A percentile compares a stretch with the other conserved stretches of the same genome.
These are phyloP conservation scores for Metacarcinus magister DNA, from an alignment of 2,888 invertebrate genomes.

Conservation along the genomic window DNA sequence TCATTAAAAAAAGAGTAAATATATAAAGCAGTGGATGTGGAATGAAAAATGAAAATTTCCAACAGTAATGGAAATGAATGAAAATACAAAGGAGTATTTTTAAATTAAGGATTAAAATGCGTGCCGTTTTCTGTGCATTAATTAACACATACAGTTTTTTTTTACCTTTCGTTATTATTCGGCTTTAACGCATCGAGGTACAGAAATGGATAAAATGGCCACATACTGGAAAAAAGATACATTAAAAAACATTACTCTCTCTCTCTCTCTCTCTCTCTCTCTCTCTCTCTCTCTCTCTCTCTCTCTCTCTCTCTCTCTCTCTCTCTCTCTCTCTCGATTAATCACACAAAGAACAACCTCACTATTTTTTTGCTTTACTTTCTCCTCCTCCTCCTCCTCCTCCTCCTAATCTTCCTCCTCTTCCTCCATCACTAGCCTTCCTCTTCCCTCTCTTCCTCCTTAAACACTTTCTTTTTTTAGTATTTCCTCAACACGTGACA, in stretches of 20 bases:
- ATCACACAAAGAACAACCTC: not conserved
- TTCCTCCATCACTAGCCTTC: not conserved
- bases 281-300: not conserved
- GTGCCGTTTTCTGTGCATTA: constrained; percentile 5
- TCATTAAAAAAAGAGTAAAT: not conserved
- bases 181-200: not conserved
- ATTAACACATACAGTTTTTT: constrained; percentile 12
- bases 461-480: not conserved
- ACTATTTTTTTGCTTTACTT: not conserved
- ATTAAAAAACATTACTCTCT: not conserved
- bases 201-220: not conserved
- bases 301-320: constrained; percentile 55
- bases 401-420: not conserved
- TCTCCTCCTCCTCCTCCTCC: not conserved
- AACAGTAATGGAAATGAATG: constrained; percentile 14
- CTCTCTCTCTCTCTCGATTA: constrained; percentile 42
- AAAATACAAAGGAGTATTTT: constrained; percentile 11
- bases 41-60: not conserved
- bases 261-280: constrained; percentile 5
- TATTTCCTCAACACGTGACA: not conserved
- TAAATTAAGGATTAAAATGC: constrained; percentile 3
- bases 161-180: not conserved
- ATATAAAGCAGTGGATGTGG: not conserved
- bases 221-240: not conserved
- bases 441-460: not conserved